Conservation (phyloP, 2,797 vertebrate genomes). For the Numenius phaeopus region DNA sequence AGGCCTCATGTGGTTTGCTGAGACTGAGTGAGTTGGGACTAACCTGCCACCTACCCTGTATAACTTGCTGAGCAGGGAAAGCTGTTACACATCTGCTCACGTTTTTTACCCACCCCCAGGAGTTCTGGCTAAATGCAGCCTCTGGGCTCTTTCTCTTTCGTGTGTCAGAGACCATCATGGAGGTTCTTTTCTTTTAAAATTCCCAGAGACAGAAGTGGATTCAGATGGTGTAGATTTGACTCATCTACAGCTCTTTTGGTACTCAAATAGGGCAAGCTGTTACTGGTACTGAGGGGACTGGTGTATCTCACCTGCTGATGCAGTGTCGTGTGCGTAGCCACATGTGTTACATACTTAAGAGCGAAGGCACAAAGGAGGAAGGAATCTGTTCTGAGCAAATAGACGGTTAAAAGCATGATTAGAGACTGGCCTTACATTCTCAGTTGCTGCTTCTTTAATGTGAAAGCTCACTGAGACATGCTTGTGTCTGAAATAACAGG, state of each 20-base stretch:
- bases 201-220: not conserved
- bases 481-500: constrained; percentile 10
- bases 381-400: not conserved
- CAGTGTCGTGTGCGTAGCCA: not conserved
- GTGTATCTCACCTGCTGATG: not conserved
- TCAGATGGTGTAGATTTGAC: not conserved
- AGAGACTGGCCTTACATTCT: not conserved
- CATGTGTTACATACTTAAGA: rapidly evolving
- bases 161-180: not conserved
- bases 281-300: not conserved
- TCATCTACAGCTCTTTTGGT: not conserved
- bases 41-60: not conserved
- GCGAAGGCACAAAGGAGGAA: not conserved
- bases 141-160: not conserved
- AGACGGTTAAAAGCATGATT: not conserved
- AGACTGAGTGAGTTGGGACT: not conserved
- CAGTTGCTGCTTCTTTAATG: not conserved
- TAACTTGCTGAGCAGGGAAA: not conserved
- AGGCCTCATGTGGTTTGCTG: not conserved
- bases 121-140: not conserved
- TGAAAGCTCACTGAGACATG: not conserved
- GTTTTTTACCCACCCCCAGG: not conserved
- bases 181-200: not conserved
- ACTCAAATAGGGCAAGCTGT: not conserved
- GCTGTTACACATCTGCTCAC: not conserved